Percentiles rank a stretch among this genome's conserved stretches.
phyloP scores from a whole-genome alignment of 2,888 invertebrate genomes.

The Mamestra brassicae region DNA sequence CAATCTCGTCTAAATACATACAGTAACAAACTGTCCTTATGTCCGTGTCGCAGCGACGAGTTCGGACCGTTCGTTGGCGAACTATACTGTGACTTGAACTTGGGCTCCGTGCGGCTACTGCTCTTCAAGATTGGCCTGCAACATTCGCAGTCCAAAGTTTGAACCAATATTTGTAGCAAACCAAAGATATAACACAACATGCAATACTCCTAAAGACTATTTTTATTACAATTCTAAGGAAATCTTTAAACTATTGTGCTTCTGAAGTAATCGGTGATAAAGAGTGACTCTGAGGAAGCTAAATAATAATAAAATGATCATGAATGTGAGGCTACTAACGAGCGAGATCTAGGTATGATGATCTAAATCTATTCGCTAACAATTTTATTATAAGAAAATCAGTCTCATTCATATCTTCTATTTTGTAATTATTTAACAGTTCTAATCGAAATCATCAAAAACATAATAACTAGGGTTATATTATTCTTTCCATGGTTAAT shows the following conservation, averaged over 20 bases:
- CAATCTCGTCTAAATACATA: constrained; percentile 86
- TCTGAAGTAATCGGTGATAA: constrained; percentile 53
- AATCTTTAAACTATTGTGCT: constrained; percentile 56
- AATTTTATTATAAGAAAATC: constrained; percentile 11
- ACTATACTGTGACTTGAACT: constrained; percentile 91
- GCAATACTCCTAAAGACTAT: constrained; percentile 49
- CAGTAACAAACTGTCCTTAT: constrained; percentile 95
- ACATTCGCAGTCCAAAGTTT: constrained; percentile 55
- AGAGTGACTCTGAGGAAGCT: constrained; percentile 63
- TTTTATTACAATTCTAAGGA: constrained; percentile 34
- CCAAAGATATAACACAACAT: constrained; percentile 40
- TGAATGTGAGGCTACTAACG: constrained; percentile 56
- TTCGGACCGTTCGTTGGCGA: constrained; percentile 93
- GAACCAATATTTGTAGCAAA: constrained; percentile 31
- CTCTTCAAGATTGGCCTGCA: constrained; percentile 86
- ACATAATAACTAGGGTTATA: not conserved
- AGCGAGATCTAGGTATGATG: constrained; percentile 49
- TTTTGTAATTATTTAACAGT: constrained; percentile 6
- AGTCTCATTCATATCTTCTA: constrained; percentile 22
- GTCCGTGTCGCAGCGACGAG: constrained; percentile 93
- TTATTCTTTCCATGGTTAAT: not conserved
- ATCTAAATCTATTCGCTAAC: constrained; percentile 47
- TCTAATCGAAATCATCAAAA: constrained; percentile 12
- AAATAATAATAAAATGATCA: constrained; percentile 69
- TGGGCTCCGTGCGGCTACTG: constrained; percentile 85